A percentile compares a stretch with the other conserved stretches of the same genome.
phyloP scores from a whole-genome alignment of 2,797 vertebrate species.

The Coranthus polyacanthus region DNA sequence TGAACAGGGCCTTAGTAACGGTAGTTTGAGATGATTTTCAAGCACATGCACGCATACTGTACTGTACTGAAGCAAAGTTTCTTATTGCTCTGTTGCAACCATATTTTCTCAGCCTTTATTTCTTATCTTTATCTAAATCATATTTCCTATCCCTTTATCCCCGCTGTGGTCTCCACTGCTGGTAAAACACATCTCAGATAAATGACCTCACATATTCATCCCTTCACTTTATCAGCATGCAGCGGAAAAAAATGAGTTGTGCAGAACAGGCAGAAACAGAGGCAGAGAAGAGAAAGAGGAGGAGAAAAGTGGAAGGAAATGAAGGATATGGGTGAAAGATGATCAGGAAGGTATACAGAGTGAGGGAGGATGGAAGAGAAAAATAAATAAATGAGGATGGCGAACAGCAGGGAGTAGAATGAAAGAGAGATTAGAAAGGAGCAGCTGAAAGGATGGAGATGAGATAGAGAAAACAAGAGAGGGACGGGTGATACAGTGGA shows the following conservation, averaged over 20 bases:
- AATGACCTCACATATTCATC: slow-evolving; percentile 66
- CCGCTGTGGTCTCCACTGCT: slow-evolving; percentile 46
- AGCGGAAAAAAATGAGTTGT: slow-evolving; percentile 50
- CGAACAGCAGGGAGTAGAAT: slow-evolving; percentile 9
- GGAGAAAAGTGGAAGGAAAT: slow-evolving; percentile 27
- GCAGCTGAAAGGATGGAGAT: slow-evolving; percentile 44
- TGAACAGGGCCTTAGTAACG: too few relatives aligned
- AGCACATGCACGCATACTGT: slow-evolving; percentile 1
- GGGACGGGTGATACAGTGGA: slow-evolving; percentile 39
- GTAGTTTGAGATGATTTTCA: slow-evolving; percentile 17
- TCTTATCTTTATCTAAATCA: slow-evolving; percentile 50
- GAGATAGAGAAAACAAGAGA: slow-evolving; percentile 56
- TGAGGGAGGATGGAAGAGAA: slow-evolving; percentile 22
- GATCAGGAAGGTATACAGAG: slow-evolving; percentile 28
- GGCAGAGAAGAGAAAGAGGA: slow-evolving; percentile 21
- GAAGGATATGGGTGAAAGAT: slow-evolving; percentile 46
- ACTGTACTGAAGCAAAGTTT: slow-evolving; percentile 37
- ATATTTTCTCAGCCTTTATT: slow-evolving; percentile 40
- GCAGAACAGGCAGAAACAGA: slow-evolving; percentile 14
- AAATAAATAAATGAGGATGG: slow-evolving; percentile 47
- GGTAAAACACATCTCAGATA: slow-evolving; percentile 65
- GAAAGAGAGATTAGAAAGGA: slow-evolving; percentile 35
- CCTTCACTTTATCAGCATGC: slow-evolving; percentile 62
- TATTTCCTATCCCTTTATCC: slow-evolving; percentile 51
- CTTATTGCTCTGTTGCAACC: slow-evolving; percentile 23